Base-by-base conservation (phyloP, 2,888 invertebrate species). In the Drosophila emarginata region DNA sequence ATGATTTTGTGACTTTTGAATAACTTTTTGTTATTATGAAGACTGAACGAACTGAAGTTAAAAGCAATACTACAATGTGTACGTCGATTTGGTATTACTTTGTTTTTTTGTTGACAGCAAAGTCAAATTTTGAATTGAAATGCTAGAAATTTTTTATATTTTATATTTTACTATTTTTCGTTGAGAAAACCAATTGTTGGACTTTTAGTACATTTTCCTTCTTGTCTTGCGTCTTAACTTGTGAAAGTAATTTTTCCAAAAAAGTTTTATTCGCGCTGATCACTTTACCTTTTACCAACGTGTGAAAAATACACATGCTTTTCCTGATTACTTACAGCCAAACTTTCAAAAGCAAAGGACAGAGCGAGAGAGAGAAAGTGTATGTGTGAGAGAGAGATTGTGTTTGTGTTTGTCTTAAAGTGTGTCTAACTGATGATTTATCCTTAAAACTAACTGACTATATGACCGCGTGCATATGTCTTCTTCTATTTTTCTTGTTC, bases 381-480 rank as follows among this genome's bases (percentile, higher is more conserved):
- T 61, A 39, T 4, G 40, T 15, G 18, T 11, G 40, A 21, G 4
- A 12, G 45, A 21, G 1, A 53, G 56, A 56, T n/a, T n/a, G n/a
- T n/a, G n/a, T n/a, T n/a, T n/a, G 45, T 26, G 52, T 62, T 57
- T 64, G 58, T n/a, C 52, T 51, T 37, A 12, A 39, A 57, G 40
- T 59, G 15, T 36, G 12, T 73, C 66, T 60, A 64, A 26, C 71
- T 53, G 66, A 70, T 78, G 78, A 78, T 78, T 78, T 80, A 78
- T 80, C 62, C 67, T 58, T 45, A 28, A 39, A 56, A 54, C 76
- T 66, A 69, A 80, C 65, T 78, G 78, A 80, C 81, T 80, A 61
- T 65, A 70, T 75, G 78, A 78, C 72, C 78, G 75, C 68, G 64
- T 78, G 62, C 78, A 80, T 75, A 61, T 78, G 79, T 66, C 78